Base-by-base conservation (phyloP, 2,888 invertebrate genomes). In the Panopea generosa region DNA sequence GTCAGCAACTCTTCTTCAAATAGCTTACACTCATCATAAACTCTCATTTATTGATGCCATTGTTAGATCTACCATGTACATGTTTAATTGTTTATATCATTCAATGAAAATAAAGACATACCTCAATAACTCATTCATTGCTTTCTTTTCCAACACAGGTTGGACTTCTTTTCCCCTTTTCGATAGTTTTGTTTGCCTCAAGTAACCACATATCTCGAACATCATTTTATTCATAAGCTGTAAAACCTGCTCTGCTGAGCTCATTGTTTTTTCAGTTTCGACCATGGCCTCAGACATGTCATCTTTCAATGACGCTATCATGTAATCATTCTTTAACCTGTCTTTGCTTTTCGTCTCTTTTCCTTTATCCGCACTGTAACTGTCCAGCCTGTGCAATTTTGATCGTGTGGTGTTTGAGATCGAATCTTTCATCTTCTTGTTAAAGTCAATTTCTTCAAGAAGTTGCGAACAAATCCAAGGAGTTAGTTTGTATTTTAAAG, bases 221-320 rank as follows among this genome's bases (percentile, higher is more conserved):
- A 60, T 55, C 72, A 72, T 72, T 43, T 66, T 72, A 20, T 38
- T 61, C 60, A 66, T 61, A 2, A 66, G n/a, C 3, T 24, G 18
- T 7, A 60, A 61, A 22, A 61, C 47, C 6, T 55, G 22, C 33
- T 33, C 18, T 14, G 65, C 60, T 26, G 33, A 26, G 9, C 14
- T 38, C 60, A 65, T 53, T 6, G 53, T 24, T n/a, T 55, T 45
- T 38, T 72, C 72, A 2, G 47, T 29, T 6, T 66, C 61, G 27
- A 2, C 26, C 4, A 72, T n/a, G 2, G 40, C 29, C 27, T 55
- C 60, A 14, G 47, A 43, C 18, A 66, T 55, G 27, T 72, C 72
- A 49, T 29, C n/a, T 27, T 47, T 47, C 27, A 60, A 29, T 16
- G 18, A 20, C 1, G 45, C 47, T 27, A 60, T 47, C 47, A 60